phyloP scores from a whole-genome alignment of 2,888 invertebrate species.

The Coenonympha arcania region DNA sequence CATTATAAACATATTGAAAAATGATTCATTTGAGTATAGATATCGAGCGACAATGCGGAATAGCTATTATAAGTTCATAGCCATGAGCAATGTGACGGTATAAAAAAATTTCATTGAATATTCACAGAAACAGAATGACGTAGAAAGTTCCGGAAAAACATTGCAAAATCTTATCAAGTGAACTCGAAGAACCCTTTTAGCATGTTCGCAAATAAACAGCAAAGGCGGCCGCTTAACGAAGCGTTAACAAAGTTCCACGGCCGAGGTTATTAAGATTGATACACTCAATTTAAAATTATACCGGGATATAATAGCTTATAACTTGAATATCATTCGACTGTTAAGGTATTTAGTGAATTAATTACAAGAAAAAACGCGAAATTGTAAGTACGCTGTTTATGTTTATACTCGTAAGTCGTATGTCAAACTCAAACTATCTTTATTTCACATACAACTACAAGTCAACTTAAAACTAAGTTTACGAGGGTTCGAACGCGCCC shows the following conservation, averaged over 20 bases:
- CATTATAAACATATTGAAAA: too few relatives aligned
- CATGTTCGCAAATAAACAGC: conserved; percentile 5
- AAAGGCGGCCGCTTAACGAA: conserved; percentile 3
- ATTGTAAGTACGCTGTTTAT: conserved; percentile 4
- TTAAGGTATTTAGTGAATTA: not conserved
- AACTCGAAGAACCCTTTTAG: not conserved
- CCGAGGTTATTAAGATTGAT: conserved; percentile 3
- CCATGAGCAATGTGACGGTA: too few relatives aligned
- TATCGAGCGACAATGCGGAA: too few relatives aligned
- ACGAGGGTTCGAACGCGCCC: too few relatives aligned
- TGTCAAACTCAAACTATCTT: too few relatives aligned
- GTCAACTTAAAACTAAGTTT: too few relatives aligned
- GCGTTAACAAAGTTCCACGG: conserved; percentile 8
- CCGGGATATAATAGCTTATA: not conserved
- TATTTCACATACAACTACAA: too few relatives aligned
- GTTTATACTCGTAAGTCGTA: too few relatives aligned
- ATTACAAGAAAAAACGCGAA: conserved; percentile 6
- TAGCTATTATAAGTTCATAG: too few relatives aligned
- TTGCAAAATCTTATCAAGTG: not conserved
- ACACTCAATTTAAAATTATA: conserved; percentile 4
- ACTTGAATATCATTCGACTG: not conserved
- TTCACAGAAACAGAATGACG: too few relatives aligned
- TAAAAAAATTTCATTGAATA: too few relatives aligned
- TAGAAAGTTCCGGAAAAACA: not conserved
- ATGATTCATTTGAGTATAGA: too few relatives aligned